A percentile compares a stretch with the other conserved stretches of the same genome.
Conservation (phyloP, 2,888 invertebrate genomes). For the Bellardia pandia region DNA sequence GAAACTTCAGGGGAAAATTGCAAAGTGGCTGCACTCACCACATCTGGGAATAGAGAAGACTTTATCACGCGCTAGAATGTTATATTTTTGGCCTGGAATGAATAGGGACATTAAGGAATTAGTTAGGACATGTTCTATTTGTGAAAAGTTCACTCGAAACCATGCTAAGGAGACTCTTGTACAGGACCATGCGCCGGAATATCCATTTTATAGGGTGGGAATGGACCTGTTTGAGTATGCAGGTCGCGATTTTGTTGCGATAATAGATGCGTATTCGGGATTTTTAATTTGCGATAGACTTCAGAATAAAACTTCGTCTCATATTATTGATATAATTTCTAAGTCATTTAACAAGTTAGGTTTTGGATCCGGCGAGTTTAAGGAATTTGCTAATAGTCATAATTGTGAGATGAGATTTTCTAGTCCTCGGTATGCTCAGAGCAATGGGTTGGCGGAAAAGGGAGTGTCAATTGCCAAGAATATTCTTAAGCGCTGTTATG, state of each 20-base stretch:
- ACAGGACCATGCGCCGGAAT: slow-evolving; percentile 38
- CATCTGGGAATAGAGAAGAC: slow-evolving; percentile 66
- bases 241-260: slow-evolving; percentile 30
- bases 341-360: slow-evolving; percentile 27
- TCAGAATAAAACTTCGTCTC: slow-evolving; percentile 30
- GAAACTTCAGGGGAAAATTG: slow-evolving; percentile 42
- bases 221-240: slow-evolving; percentile 61
- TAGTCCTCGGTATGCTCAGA: slow-evolving; percentile 55
- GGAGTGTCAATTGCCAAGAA: slow-evolving; percentile 37
- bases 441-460: slow-evolving; percentile 44
- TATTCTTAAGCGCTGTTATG: slow-evolving; percentile 26
- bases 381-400: neutral
- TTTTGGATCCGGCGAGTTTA: slow-evolving; percentile 8
- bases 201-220: slow-evolving; percentile 45
- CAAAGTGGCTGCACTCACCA: slow-evolving; percentile 59
- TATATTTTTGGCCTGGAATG: too few relatives aligned
- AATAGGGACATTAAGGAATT: slow-evolving; percentile 44
- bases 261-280: slow-evolving; percentile 59
- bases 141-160: slow-evolving; percentile 67
- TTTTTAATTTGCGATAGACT: neutral
- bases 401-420: slow-evolving; percentile 70
- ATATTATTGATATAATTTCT: slow-evolving; percentile 15
- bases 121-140: slow-evolving; percentile 54
- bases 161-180: slow-evolving; percentile 60
- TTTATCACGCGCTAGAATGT: slow-evolving; percentile 31